Evolutionary conservation across 2,113 vertebrate genomes (phyloP).

Genomic region (Ciconia maguari): DNA sequence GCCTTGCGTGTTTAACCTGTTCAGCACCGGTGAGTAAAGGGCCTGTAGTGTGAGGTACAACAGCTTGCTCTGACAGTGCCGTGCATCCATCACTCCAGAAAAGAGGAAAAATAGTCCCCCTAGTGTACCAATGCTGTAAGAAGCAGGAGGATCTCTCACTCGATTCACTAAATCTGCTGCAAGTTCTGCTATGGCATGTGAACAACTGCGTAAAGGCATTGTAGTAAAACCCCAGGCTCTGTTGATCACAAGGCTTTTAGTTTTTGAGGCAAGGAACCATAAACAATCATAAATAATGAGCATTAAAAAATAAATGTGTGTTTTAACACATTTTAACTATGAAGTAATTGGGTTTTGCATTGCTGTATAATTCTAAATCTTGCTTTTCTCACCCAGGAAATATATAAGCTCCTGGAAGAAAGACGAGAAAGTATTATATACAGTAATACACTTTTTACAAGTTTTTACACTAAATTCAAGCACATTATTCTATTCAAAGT

Average conservation of each 20-base stretch:
- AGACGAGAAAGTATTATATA: not conserved
- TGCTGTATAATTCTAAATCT: not conserved
- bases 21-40: not conserved
- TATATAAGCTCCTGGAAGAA: not conserved
- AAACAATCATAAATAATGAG: not conserved
- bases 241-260: not conserved
- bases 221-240: not conserved
- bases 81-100: constrained; percentile 10
- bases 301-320: not conserved
- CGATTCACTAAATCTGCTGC: not conserved
- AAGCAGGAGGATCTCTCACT: not conserved
- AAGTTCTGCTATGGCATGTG: not conserved
- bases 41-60: not conserved
- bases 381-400: not conserved
- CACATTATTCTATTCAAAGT: not conserved
- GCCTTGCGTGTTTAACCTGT: not conserved
- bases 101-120: constrained; percentile 62
- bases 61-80: not conserved
- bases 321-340: not conserved
- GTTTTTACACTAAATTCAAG: not conserved
- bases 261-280: not conserved
- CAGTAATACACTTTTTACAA: not conserved
- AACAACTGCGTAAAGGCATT: not conserved
- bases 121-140: constrained; percentile 25
- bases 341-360: not conserved